Conservation (phyloP, 2,113 vertebrate genomes). For the Mirounga angustirostris region DNA sequence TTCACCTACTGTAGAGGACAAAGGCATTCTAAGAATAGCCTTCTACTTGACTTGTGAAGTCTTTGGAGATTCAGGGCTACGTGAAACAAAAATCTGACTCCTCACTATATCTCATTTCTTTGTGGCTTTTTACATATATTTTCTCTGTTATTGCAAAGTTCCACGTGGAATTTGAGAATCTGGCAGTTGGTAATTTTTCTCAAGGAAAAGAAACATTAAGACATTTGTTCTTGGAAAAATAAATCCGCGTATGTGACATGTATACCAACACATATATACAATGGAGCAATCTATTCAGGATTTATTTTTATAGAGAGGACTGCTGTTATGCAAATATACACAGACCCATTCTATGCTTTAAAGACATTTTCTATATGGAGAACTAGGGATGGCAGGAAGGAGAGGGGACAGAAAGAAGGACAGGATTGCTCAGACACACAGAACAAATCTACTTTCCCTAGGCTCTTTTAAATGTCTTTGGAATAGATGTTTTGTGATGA, state of each 20-base stretch:
- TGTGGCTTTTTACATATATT: conserved; percentile 67
- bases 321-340: conserved; percentile 77
- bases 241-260: conserved; percentile 75
- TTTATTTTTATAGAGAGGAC: conserved; percentile 78
- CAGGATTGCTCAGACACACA: conserved; percentile 10
- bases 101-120: conserved; percentile 69
- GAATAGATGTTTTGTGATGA: conserved; percentile 39
- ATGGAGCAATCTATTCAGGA: conserved; percentile 71
- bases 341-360: conserved; percentile 58
- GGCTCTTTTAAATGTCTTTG: conserved; percentile 57
- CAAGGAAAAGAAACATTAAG: conserved; percentile 79
- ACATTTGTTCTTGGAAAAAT: conserved; percentile 75
- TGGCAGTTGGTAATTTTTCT: conserved; percentile 74
- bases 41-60: conserved; percentile 61
- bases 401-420: background rate
- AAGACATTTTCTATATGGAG: conserved; percentile 63
- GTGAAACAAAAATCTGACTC: conserved; percentile 72
- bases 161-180: conserved; percentile 68
- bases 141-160: conserved; percentile 74
- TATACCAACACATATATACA: conserved; percentile 77
- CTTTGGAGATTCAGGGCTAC: conserved; percentile 60
- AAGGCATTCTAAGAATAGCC: conserved; percentile 47
- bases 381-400: conserved; percentile 16
- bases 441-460: conserved; percentile 10
- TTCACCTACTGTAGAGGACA: conserved; percentile 38